These are phyloP conservation scores for Scelioninae gen. 1 DNA, from an alignment of 2,888 invertebrate genomes.

Conservation along the genomic window DNA sequence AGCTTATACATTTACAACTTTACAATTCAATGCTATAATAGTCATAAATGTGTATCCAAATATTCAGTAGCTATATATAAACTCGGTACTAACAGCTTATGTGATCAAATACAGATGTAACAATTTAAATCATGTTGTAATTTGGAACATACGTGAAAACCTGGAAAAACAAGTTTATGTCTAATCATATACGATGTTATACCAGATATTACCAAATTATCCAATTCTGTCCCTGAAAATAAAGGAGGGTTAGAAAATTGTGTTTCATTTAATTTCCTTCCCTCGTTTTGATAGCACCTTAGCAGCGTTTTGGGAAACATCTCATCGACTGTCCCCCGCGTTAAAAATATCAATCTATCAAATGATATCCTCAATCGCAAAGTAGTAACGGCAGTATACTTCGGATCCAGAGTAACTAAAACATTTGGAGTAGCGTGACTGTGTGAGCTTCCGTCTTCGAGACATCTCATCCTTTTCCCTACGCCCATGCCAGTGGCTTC, in stretches of 20 bases:
- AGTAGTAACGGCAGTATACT: conserved; percentile 66
- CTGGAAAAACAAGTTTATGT: conserved; percentile 30
- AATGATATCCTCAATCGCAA: conserved; percentile 71
- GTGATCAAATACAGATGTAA: too few relatives aligned
- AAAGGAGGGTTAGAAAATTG: conserved; percentile 57
- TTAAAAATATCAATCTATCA: conserved; percentile 83
- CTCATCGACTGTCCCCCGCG: conserved; percentile 78
- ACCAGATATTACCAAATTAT: conserved; percentile 62
- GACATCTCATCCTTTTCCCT: conserved; percentile 67
- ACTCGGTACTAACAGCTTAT: too few relatives aligned
- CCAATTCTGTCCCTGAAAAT: conserved; percentile 52
- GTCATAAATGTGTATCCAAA: too few relatives aligned
- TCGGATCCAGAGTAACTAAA: conserved; percentile 60
- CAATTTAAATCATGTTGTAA: conserved; percentile 28
- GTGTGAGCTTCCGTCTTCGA: conserved; percentile 64
- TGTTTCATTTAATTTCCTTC: conserved; percentile 66
- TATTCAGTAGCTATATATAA: too few relatives aligned
- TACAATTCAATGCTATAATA: too few relatives aligned
- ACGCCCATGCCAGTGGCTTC: conserved; percentile 67
- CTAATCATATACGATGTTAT: conserved; percentile 44
- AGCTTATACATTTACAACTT: too few relatives aligned
- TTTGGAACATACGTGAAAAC: conserved; percentile 35
- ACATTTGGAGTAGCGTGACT: conserved; percentile 56
- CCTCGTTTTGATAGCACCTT: conserved; percentile 45
- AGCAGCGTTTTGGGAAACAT: conserved; percentile 65